Percentiles rank a stretch among this genome's conserved stretches.
Evolutionary conservation across 2,113 vertebrate species (phyloP).

Genomic region (Gnathochromis pfefferi): DNA sequence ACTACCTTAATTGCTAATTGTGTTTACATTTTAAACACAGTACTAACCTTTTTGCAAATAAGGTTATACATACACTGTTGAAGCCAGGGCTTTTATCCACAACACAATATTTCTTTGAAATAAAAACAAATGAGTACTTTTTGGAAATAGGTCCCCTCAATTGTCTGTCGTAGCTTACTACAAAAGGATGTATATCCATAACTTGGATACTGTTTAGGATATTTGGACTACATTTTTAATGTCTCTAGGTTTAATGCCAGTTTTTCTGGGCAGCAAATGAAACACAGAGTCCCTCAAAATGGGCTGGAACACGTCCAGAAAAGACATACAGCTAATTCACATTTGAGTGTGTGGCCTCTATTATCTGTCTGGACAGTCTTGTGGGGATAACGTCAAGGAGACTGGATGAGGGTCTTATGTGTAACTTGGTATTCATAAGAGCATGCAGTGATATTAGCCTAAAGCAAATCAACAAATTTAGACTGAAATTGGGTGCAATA

Average conservation of each 20-base stretch:
- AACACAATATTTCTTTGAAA: background rate
- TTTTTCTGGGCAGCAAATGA: background rate
- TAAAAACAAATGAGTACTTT: background rate
- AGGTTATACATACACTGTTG: background rate
- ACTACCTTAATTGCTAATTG: background rate
- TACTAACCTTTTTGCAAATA: background rate
- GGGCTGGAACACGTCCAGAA: constrained; percentile 2
- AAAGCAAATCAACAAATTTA: constrained; percentile 3
- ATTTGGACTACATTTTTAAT: background rate
- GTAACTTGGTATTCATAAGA: constrained; percentile 17
- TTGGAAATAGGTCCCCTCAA: background rate
- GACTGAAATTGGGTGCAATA: background rate
- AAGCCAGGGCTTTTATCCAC: background rate
- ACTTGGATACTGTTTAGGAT: background rate
- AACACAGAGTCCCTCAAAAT: background rate
- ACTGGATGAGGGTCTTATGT: background rate
- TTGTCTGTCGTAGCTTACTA: background rate
- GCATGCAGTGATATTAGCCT: constrained; percentile 1
- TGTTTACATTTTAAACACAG: background rate
- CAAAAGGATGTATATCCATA: background rate
- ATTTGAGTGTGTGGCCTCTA: constrained; percentile 12
- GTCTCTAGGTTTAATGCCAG: background rate
- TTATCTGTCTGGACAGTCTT: constrained; percentile 36
- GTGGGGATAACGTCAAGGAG: constrained; percentile 21
- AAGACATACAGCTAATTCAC: background rate